Conservation (phyloP, 1,140 invertebrate species). For the Drosophila ananassae region DNA sequence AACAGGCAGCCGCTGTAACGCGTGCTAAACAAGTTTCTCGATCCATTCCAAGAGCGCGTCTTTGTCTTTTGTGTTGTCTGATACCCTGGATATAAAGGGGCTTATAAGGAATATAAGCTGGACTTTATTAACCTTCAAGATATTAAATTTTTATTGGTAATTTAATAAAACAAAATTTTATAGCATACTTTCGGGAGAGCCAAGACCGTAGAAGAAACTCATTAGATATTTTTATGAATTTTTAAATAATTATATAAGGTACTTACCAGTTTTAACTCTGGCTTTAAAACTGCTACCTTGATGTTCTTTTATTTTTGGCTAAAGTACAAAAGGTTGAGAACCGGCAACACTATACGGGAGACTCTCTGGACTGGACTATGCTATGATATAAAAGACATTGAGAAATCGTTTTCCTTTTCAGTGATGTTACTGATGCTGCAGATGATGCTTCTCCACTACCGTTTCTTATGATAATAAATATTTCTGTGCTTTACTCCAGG, state of each 20-base stretch:
- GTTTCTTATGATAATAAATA: constrained; percentile 78
- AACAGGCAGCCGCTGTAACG: constrained; percentile 80
- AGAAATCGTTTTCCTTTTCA: constrained; percentile 80
- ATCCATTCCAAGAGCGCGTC: constrained; percentile 66
- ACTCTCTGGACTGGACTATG: constrained; percentile 24
- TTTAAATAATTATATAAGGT: neutral
- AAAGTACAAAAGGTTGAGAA: constrained; percentile 48
- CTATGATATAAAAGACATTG: constrained; percentile 75
- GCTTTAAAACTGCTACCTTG: neutral
- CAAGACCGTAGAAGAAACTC: neutral
- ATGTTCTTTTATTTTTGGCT: constrained; percentile 40
- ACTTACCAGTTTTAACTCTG: neutral
- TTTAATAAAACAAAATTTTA: neutral
- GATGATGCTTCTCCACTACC: constrained; percentile 48
- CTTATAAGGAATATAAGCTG: constrained; percentile 1
- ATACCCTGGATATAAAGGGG: constrained; percentile 18
- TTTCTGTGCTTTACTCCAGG: constrained; percentile 59
- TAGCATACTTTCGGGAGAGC: constrained; percentile 30
- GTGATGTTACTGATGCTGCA: constrained; percentile 33
- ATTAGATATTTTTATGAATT: no score
- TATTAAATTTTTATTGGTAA: neutral
- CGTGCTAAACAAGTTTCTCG: constrained; percentile 80
- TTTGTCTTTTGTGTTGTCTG: constrained; percentile 61
- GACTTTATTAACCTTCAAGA: no score
- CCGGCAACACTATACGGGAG: constrained; percentile 18